Evolutionary conservation across 2,113 vertebrate species (phyloP).

Genomic region (Neogobius melanostomus): DNA sequence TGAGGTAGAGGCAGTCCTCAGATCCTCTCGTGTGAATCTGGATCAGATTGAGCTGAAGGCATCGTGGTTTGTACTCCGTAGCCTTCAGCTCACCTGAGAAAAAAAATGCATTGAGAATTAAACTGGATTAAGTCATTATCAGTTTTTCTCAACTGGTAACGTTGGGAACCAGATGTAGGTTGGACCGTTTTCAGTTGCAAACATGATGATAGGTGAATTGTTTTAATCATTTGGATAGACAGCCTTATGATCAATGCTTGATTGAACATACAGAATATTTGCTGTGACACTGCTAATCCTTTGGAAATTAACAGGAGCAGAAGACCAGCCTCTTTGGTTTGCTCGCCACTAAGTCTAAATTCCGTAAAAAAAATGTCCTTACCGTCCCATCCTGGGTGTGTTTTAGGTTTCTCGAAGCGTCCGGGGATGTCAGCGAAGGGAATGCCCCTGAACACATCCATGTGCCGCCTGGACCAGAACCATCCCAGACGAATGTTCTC

Average conservation of each 20-base stretch:
- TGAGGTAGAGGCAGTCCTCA: slow-evolving; percentile 93
- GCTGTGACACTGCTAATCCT: too few species aligned
- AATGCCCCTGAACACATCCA: slow-evolving; percentile 92
- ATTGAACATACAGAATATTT: too few species aligned
- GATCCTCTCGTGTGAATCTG: slow-evolving; percentile 74
- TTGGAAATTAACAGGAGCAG: background rate
- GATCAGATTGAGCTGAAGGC: slow-evolving; percentile 80
- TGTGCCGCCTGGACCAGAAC: slow-evolving; percentile 42
- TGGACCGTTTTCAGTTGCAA: too few species aligned
- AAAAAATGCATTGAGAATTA: background rate
- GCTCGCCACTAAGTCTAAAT: too few species aligned
- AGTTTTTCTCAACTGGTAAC: too few species aligned
- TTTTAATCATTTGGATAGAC: too few species aligned
- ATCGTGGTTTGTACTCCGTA: slow-evolving; percentile 74
- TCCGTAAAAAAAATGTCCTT: slow-evolving; percentile 20
- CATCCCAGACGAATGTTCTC: slow-evolving; percentile 71
- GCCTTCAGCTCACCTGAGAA: slow-evolving; percentile 80
- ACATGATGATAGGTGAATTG: too few species aligned
- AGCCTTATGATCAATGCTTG: too few species aligned
- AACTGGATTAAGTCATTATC: too few species aligned
- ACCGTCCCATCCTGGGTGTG: slow-evolving; percentile 93
- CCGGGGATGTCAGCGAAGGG: slow-evolving; percentile 86
- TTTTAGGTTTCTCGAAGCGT: slow-evolving; percentile 81
- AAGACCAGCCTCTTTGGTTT: too few species aligned
- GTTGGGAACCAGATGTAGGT: too few species aligned